Evolutionary conservation across 2,888 invertebrate genomes (phyloP), one percentile per base, ranked within the genome.

Genomic region (Synergus umbraculus): DNA sequence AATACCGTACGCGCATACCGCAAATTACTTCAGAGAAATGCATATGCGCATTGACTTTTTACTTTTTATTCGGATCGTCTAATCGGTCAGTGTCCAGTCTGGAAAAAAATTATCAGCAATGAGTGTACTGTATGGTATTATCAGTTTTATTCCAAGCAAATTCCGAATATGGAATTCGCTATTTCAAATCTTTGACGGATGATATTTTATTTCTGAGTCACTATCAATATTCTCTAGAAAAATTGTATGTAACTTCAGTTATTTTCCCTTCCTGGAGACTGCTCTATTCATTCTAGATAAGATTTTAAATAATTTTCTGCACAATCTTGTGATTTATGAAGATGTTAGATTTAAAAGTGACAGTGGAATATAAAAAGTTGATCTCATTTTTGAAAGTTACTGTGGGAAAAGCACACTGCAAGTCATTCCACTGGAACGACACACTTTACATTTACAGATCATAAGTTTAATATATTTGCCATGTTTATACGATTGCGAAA

Each of bases 1-100:
- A 86, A 73, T 73, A 73, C 73, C 73, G 86, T 85, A 85, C 80
- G 79, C 84, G 86, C 86, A 85, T 85, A 82, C 85, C 85, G 64
- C 81, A 69, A 76, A 78, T 58, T 49, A 43, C 67, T 79, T 65
- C 29, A 76, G 73, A 77, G 76, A 76, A 79, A 79, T 81, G 67
- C 76, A 54, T 54, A 54, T 73, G 54, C 29, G 49, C 69, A 46
- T 69, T 49, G 69, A 69, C 49, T 49, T 54, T 54, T 73, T 29
- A 73, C 54, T 73, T 73, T 73, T 54, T 54, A 54, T 49, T 46
- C 46, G 49, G 69, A 73, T 54, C 54, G n/a, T 73, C 37, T 54
- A 73, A 73, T 73, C 73, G 73, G 37, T 54, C 54, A 73, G 73
- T 18, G 73, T 54, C 44, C 44, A 67, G 7, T n/a, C 41, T 15